Percentiles rank a stretch among this genome's conserved stretches.
These are phyloP conservation scores for Erethizon dorsatum DNA, from an alignment of 2,797 vertebrate genomes.

Conservation along the genomic window DNA sequence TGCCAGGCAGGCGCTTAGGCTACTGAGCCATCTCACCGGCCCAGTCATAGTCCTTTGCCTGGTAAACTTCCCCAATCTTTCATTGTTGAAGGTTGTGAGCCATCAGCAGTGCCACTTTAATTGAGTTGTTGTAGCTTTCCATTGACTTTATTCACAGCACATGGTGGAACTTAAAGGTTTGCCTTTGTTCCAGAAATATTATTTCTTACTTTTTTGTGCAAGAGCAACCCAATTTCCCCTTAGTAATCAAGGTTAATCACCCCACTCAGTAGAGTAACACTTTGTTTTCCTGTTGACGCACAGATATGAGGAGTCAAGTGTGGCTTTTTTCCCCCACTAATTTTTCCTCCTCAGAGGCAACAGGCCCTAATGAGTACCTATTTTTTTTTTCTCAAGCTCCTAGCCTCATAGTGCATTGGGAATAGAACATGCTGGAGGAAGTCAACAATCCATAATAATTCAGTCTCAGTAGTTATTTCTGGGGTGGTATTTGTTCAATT, in stretches of 20 bases:
- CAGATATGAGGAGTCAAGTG: not conserved
- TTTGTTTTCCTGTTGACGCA: not conserved
- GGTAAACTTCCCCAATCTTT: not conserved
- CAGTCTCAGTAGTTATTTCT: slow-evolving; percentile 44
- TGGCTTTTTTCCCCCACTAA: not conserved
- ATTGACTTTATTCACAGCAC: not conserved
- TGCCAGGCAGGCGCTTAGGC: no score
- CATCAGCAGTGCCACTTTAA: not conserved
- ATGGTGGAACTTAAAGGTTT: not conserved
- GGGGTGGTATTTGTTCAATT: slow-evolving; percentile 8
- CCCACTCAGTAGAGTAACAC: not conserved
- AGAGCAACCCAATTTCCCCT: not conserved
- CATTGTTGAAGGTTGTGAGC: not conserved
- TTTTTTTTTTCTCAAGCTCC: slow-evolving; percentile 10
- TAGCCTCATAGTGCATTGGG: not conserved
- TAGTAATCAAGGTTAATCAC: not conserved
- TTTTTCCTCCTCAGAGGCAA: not conserved
- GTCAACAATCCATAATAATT: slow-evolving; percentile 46
- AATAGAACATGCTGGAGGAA: slow-evolving; percentile 34
- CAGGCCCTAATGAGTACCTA: not conserved
- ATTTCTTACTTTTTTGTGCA: not conserved
- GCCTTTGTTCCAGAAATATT: not conserved
- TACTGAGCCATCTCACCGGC: no score
- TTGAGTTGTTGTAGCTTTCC: not conserved
- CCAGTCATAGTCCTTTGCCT: not conserved